Evolutionary conservation across 2,113 vertebrate genomes (phyloP).

Genomic region (Pluvianellus socialis): DNA sequence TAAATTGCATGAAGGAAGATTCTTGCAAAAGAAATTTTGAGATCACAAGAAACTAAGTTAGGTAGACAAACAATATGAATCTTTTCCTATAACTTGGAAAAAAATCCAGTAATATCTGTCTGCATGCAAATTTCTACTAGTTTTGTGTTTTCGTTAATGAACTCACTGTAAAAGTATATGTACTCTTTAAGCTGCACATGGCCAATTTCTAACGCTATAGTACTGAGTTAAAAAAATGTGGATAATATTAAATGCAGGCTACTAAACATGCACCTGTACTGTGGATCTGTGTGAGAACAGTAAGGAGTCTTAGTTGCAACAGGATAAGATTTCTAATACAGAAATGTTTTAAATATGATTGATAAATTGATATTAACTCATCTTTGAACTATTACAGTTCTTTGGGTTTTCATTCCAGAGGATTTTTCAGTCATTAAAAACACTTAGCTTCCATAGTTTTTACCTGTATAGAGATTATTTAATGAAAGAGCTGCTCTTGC

Average conservation of each 20-base stretch:
- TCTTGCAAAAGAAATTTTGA: background rate
- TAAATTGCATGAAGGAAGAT: background rate
- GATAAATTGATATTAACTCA: background rate
- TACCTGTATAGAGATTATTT: background rate
- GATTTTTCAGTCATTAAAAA: background rate
- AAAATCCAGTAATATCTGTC: background rate
- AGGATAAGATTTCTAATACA: background rate
- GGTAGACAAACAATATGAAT: background rate
- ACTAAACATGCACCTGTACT: background rate
- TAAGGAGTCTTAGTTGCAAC: background rate
- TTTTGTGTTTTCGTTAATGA: background rate
- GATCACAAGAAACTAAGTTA: background rate
- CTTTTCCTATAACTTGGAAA: background rate
- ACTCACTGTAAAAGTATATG: background rate
- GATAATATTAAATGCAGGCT: background rate
- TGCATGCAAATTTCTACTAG: background rate
- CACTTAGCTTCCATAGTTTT: background rate
- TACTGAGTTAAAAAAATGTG: background rate
- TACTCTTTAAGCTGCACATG: background rate
- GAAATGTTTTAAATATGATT: background rate
- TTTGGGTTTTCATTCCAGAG: background rate
- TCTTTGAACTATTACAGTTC: background rate
- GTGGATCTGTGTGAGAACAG: background rate
- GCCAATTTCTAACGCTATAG: background rate
- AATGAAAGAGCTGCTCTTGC: background rate